Evolutionary conservation across 1,140 invertebrate genomes (phyloP).

Genomic region (Lordiphosa clarofinis): DNA sequence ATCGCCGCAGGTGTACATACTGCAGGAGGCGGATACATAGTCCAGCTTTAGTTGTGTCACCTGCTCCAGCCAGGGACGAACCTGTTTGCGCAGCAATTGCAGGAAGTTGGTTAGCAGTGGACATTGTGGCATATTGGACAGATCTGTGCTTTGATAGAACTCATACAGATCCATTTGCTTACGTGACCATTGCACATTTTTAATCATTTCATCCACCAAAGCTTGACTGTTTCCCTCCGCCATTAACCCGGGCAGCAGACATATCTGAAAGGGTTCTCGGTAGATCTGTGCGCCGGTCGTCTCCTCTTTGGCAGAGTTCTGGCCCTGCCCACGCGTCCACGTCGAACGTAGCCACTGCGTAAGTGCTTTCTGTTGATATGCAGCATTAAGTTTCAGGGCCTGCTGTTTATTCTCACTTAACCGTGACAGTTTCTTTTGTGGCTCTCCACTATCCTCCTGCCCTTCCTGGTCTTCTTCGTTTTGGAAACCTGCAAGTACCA

Average conservation of each 20-base stretch:
- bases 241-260: slow-evolving; percentile 55
- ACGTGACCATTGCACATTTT: slow-evolving; percentile 83
- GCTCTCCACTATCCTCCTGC: slow-evolving; percentile 22
- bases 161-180: slow-evolving; percentile 87
- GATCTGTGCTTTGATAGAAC: slow-evolving; percentile 85
- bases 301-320: slow-evolving; percentile 25
- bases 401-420: slow-evolving; percentile 14
- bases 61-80: slow-evolving; percentile 80
- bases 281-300: slow-evolving; percentile 54
- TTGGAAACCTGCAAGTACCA: slow-evolving; percentile 49
- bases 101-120: slow-evolving; percentile 76
- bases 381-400: slow-evolving; percentile 31
- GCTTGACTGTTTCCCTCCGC: slow-evolving; percentile 25
- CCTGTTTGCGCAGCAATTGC: slow-evolving; percentile 58
- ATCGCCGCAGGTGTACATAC: slow-evolving; percentile 86
- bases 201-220: slow-evolving; percentile 64
- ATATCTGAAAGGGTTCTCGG: slow-evolving; percentile 66
- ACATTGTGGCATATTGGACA: slow-evolving; percentile 81
- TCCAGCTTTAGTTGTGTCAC: slow-evolving; percentile 83
- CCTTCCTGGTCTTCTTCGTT: slow-evolving; percentile 6
- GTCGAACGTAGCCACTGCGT: slow-evolving; percentile 50
- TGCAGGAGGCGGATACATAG: slow-evolving; percentile 86
- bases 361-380: slow-evolving; percentile 43
- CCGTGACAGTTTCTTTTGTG: slow-evolving; percentile 48
- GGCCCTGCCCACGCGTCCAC: slow-evolving; percentile 23